Evolutionary conservation across 2,113 vertebrate genomes (phyloP).

Genomic region (Oncorhynchus nerka): DNA sequence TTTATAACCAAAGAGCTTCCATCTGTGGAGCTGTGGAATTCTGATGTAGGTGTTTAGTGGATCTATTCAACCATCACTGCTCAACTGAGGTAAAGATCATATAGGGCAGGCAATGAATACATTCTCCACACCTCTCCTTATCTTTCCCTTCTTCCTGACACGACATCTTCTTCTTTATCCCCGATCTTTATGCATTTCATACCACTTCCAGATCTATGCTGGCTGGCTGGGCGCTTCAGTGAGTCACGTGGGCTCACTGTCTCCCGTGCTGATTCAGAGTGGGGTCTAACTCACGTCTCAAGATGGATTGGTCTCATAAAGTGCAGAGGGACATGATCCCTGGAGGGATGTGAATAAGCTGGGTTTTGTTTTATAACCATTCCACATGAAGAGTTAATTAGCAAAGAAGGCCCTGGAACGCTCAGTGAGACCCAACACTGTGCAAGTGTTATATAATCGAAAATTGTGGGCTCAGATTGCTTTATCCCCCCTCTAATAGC

Average conservation of each 20-base stretch:
- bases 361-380: constrained; percentile 27
- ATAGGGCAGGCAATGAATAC: not conserved
- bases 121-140: constrained; percentile 15
- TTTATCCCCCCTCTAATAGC: not conserved
- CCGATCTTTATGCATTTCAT: not conserved
- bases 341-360: constrained; percentile 35
- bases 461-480: not conserved
- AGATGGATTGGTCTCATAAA: constrained; percentile 61
- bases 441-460: not conserved
- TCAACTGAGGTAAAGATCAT: not conserved
- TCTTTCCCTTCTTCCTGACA: not conserved
- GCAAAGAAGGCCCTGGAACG: not conserved
- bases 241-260: constrained; percentile 8
- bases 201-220: not conserved
- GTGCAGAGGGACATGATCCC: constrained; percentile 30
- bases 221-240: constrained; percentile 1
- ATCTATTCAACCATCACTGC: too few relatives aligned
- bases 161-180: not conserved
- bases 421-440: not conserved
- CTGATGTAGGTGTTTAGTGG: too few relatives aligned
- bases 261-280: not conserved
- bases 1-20: too few relatives aligned
- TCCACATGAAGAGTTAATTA: constrained; percentile 39
- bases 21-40: too few relatives aligned
- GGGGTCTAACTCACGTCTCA: constrained; percentile 8